Evolutionary conservation across 2,113 vertebrate species (phyloP), one percentile per base, ranked within the genome.

Genomic region (human): DNA sequence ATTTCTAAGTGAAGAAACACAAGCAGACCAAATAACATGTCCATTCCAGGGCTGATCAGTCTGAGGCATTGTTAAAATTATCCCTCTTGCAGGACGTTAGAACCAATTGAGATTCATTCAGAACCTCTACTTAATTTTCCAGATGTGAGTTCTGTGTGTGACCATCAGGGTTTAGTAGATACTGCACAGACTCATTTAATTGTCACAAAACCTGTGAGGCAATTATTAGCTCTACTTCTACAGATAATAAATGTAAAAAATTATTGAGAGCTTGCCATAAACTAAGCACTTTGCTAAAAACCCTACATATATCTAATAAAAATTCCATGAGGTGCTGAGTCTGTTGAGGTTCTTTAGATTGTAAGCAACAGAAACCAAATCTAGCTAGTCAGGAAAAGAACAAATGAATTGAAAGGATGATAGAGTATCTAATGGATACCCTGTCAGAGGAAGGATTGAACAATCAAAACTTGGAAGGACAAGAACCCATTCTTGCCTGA

Each of bases 1-100:
- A 59, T 57, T 83, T 90, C 59, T 45, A 90, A 90, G 70, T 38
- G 80, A 95, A 50, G 52, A 94, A 93, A 30, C 64, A 79, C 40
- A 94, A 94, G 38, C 23, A 92, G 66, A 64, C 23, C 25, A 76
- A 73, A 61, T 76, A 92, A 18, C 43, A 35, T 12, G n/a, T 70
- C 59, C 14, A 45, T 1, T 68, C 20, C 18, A 25, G 18, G 35
- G 35, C 32, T 91, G 2, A 6, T 40, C 11, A 57, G 61, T 57
- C 30, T 35, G 9, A 52, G 32, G n/a, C 35, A 7, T 43, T 80
- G 16, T 66, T 73, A 64, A 27, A 48, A 48, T 35, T 85, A 10
- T 48, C 52, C 57, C 18, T 86, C n/a, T 57, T 84, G 14, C 9
- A 85, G 79, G 35, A 35, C 1, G 3, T 89, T 57, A 75, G 84